Evolutionary conservation across 2,113 vertebrate species (phyloP).

Genomic region (Triplophysa tibetana): DNA sequence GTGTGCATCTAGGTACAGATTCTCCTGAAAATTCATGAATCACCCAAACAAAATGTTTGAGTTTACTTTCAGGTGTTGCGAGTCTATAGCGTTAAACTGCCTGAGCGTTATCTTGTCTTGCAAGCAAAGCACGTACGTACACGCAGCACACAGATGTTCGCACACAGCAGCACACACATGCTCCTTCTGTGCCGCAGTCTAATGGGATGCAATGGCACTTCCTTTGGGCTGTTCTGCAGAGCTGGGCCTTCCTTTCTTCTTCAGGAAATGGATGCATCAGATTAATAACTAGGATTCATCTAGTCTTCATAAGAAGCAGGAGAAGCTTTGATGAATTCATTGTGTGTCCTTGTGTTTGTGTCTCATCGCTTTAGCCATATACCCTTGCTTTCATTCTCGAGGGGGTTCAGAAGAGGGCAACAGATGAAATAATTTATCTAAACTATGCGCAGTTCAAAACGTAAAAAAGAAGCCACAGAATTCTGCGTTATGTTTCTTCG

Average conservation of each 20-base stretch:
- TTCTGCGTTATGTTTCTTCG: neutral
- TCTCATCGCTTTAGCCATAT: slow-evolving; percentile 65
- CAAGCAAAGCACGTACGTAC: neutral
- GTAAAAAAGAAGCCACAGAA: neutral
- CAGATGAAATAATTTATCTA: slow-evolving; percentile 53
- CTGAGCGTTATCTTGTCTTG: neutral
- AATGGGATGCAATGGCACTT: slow-evolving; percentile 82
- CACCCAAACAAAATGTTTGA: neutral
- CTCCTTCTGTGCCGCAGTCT: slow-evolving; percentile 48
- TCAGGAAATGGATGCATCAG: slow-evolving; percentile 84
- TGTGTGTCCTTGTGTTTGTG: slow-evolving; percentile 47
- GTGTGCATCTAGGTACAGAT: neutral
- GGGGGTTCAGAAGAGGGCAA: slow-evolving; percentile 53
- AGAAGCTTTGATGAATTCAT: slow-evolving; percentile 80
- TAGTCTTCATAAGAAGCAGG: slow-evolving; percentile 82
- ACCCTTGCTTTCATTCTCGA: slow-evolving; percentile 47
- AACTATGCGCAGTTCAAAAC: neutral
- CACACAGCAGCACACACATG: slow-evolving; percentile 6
- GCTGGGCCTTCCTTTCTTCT: slow-evolving; percentile 81
- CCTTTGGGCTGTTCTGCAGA: slow-evolving; percentile 85
- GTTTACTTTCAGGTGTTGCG: neutral
- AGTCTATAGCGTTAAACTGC: slow-evolving; percentile 3
- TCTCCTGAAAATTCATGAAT: neutral
- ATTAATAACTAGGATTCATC: slow-evolving; percentile 89
- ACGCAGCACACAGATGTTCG: slow-evolving; percentile 5